Conservation (phyloP, 23 tunicate genomes). For the Styela clava region DNA sequence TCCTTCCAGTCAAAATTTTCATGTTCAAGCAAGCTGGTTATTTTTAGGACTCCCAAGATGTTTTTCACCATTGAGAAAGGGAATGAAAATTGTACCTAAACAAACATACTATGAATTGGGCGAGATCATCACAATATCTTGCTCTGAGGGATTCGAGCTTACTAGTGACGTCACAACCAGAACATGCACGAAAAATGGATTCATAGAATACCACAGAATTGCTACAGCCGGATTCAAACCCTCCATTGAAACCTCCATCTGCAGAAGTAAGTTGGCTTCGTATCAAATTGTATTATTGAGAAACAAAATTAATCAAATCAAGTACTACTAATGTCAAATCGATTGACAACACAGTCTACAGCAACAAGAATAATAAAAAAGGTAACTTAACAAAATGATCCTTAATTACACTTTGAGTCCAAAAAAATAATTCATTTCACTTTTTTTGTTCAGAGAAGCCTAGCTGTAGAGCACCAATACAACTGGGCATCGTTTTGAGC, state of each 20-base stretch:
- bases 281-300: too few relatives aligned
- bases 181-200: not conserved
- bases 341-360: too few relatives aligned
- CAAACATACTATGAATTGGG: not conserved
- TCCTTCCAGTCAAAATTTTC: too few relatives aligned
- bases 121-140: not conserved
- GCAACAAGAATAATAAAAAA: too few relatives aligned
- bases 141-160: not conserved
- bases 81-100: not conserved
- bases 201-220: not conserved
- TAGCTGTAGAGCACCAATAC: not conserved
- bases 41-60: not conserved
- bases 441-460: not conserved
- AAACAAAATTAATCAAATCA: too few relatives aligned
- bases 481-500: constrained; percentile 9
- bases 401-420: too few relatives aligned
- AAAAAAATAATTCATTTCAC: too few relatives aligned
- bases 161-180: not conserved
- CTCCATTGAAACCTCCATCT: not conserved
- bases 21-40: too few relatives aligned
- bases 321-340: too few relatives aligned
- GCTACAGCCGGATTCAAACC: not conserved
- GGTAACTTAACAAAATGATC: too few relatives aligned
- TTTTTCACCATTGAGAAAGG: not conserved
- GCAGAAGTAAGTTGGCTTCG: not conserved